phyloP scores from a whole-genome alignment of 2,797 vertebrate genomes.

The Myotis planiceps region DNA sequence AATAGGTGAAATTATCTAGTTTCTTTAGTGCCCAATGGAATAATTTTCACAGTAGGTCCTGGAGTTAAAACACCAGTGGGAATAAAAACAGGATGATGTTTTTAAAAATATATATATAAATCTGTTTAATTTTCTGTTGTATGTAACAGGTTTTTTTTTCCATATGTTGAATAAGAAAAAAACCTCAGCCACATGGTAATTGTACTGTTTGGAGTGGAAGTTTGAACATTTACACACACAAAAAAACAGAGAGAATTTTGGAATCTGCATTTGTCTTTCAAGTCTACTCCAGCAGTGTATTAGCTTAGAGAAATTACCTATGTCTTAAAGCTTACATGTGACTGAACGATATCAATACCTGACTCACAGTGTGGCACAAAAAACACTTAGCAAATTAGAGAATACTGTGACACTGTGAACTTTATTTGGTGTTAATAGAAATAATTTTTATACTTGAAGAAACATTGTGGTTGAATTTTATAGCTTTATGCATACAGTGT shows the following conservation, averaged over 20 bases:
- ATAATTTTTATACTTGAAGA: neutral
- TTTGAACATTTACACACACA: neutral
- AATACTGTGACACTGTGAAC: neutral
- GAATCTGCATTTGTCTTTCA: neutral
- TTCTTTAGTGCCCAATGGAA: neutral
- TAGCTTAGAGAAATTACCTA: neutral
- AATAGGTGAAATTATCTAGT: neutral
- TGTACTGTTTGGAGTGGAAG: neutral
- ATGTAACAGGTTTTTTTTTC: neutral
- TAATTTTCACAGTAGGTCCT: neutral
- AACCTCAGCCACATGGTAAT: neutral
- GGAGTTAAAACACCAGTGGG: neutral
- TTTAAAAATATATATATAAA: slow-evolving; percentile 39
- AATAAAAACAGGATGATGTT: neutral
- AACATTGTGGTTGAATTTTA: neutral
- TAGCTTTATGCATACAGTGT: neutral
- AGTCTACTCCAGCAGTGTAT: neutral
- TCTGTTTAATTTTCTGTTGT: neutral
- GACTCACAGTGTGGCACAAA: neutral
- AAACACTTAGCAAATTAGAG: neutral
- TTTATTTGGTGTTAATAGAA: neutral
- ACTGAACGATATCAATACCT: neutral
- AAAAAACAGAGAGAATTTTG: neutral
- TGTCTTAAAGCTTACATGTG: neutral
- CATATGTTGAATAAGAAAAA: neutral